These are phyloP conservation scores for Serrognathus titanus DNA, from an alignment of 2,888 invertebrate genomes.

Conservation along the genomic window DNA sequence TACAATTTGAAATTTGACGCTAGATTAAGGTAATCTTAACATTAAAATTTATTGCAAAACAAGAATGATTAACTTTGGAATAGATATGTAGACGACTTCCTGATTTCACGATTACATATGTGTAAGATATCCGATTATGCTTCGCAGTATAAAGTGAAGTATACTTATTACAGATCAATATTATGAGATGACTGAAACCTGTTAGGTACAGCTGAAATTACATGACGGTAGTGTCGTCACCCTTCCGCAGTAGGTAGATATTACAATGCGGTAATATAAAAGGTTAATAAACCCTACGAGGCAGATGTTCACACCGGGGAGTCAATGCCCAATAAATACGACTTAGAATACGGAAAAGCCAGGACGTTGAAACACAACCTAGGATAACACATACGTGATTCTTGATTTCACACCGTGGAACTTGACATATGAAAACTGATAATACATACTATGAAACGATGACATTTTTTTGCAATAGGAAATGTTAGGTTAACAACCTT, in stretches of 20 bases:
- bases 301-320: conserved; percentile 15
- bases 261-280: conserved; percentile 2
- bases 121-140: no score
- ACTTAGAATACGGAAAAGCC: neutral
- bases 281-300: conserved; percentile 13
- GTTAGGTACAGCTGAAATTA: no score
- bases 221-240: no score
- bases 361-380: neutral
- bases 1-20: no score
- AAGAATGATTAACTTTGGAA: no score
- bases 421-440: neutral
- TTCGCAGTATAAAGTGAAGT: no score
- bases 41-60: no score
- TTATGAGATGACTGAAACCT: no score
- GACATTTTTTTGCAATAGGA: conserved; percentile 8
- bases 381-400: neutral
- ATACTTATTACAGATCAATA: no score
- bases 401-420: neutral
- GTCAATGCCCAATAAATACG: conserved; percentile 1
- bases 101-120: no score
- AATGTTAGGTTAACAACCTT: conserved; percentile 44
- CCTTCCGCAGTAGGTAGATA: neutral
- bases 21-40: no score
- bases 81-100: no score
- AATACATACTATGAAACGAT: neutral